Percentiles rank a stretch among this genome's conserved stretches.
phyloP scores from a whole-genome alignment of 1,140 invertebrate genomes.

The Lethrus apterus region DNA sequence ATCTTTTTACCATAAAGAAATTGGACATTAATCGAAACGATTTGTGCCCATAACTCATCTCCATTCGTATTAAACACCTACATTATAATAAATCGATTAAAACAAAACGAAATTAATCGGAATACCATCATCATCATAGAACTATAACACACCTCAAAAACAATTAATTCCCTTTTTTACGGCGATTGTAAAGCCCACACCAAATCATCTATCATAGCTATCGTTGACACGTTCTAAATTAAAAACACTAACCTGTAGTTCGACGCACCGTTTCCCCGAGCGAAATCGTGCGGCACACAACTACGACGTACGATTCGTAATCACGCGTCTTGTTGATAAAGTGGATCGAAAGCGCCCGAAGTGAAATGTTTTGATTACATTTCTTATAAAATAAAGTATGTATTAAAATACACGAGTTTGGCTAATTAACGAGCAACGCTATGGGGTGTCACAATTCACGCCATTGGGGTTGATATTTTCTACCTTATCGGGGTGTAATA shows the following conservation, averaged over 20 bases:
- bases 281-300: slow-evolving; percentile 12
- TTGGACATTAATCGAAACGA: too few species aligned
- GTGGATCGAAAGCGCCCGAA: slow-evolving; percentile 16
- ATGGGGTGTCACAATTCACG: slow-evolving; percentile 24
- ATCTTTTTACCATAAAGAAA: too few species aligned
- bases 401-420: slow-evolving; percentile 23
- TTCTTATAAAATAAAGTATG: slow-evolving; percentile 24
- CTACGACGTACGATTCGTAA: slow-evolving; percentile 1
- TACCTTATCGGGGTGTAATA: slow-evolving; percentile 15
- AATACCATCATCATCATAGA: slow-evolving; percentile 32
- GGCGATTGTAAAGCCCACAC: slow-evolving; percentile 35
- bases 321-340: slow-evolving; percentile 7
- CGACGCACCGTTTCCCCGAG: slow-evolving; percentile 3
- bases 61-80: slow-evolving; percentile 32
- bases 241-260: slow-evolving; percentile 36
- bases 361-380: slow-evolving; percentile 26
- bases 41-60: slow-evolving; percentile 32
- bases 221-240: slow-evolving; percentile 42
- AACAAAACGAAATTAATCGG: slow-evolving; percentile 36
- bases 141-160: slow-evolving; percentile 39
- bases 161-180: slow-evolving; percentile 40
- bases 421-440: slow-evolving; percentile 23
- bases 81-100: slow-evolving; percentile 39
- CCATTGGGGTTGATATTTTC: slow-evolving; percentile 16
- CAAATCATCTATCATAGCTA: slow-evolving; percentile 40